Evolutionary conservation across 1,140 invertebrate species (phyloP), one percentile per base, ranked within the genome.

Genomic region (Aphelinus atriplicis): DNA sequence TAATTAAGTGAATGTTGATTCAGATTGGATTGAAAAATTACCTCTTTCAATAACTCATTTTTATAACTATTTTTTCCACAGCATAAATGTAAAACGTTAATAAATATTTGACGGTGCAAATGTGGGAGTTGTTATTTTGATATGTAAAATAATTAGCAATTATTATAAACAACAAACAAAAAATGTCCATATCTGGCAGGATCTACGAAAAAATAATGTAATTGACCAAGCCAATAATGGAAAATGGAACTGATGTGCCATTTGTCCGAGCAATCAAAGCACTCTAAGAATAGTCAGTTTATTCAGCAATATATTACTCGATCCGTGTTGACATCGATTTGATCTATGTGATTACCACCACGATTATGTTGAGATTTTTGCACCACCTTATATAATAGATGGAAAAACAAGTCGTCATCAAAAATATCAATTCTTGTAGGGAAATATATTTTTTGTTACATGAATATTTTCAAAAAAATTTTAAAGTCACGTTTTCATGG

Each of bases 351-450:
- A 71, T 53, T 64, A 55, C n/a, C 42, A 58, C 53, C 51, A 46
- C n/a, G 74, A 77, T 82, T 81, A 58, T 79, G 68, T 71, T 75
- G 46, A 58, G 56, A 78, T 76, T 80, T 80, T 77, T 77, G 79
- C 75, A 80, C 72, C 78, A 26, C 26, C 26, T 64, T 77, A 69
- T 55, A 43, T 45, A 61, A 42, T 5, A 50, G 3, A 63, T 47
- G 26, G 10, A 43, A 7, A 26, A 6, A 62, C 42, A 46, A 9
- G 26, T 63, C 43, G 48, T 63, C 0, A 26, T 26, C 26, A 26
- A 26, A 26, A 26, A 26, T 26, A 26, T 26, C 26, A 26, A 26
- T 26, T 26, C 26, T 26, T 26, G 26, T 26, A 26, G 26, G 26
- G 26, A 26, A 26, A 26, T 26, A 26, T 26, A 26, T 26, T 26